phyloP scores from a whole-genome alignment of 1,140 invertebrate species.

The Hyles vespertilio region DNA sequence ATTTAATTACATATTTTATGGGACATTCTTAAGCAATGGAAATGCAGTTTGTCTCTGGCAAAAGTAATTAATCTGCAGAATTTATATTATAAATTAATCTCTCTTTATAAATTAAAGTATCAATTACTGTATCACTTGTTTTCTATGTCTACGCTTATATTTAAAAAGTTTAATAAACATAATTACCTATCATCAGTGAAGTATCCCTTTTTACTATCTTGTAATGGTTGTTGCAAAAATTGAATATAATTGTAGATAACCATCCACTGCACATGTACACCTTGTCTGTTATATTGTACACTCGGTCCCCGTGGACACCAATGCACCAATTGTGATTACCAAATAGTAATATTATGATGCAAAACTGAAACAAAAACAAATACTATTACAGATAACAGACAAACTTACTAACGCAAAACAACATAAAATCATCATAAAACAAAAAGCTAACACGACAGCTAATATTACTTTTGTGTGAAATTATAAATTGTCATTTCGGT shows the following conservation, averaged over 20 bases:
- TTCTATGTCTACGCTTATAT: too few species aligned
- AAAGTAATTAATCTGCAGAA: too few species aligned
- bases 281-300: constrained; percentile 43
- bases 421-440: too few species aligned
- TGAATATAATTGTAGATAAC: constrained; percentile 47
- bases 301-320: constrained; percentile 16
- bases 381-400: background rate
- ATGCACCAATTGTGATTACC: constrained; percentile 25
- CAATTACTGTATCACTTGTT: too few species aligned
- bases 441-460: too few species aligned
- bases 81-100: too few species aligned
- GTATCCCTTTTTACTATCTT: constrained; percentile 63
- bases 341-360: constrained; percentile 35
- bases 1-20: too few species aligned
- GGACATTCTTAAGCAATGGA: too few species aligned
- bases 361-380: constrained; percentile 23
- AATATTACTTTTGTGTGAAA: too few species aligned
- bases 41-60: too few species aligned
- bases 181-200: constrained; percentile 50
- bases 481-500: too few species aligned
- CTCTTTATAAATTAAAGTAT: too few species aligned
- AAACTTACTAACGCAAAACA: background rate
- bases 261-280: constrained; percentile 50
- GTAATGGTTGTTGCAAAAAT: constrained; percentile 53
- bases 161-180: background rate